These are phyloP conservation scores for Xyliphius kryptos DNA, from an alignment of 2,113 vertebrate genomes.

Conservation along the genomic window DNA sequence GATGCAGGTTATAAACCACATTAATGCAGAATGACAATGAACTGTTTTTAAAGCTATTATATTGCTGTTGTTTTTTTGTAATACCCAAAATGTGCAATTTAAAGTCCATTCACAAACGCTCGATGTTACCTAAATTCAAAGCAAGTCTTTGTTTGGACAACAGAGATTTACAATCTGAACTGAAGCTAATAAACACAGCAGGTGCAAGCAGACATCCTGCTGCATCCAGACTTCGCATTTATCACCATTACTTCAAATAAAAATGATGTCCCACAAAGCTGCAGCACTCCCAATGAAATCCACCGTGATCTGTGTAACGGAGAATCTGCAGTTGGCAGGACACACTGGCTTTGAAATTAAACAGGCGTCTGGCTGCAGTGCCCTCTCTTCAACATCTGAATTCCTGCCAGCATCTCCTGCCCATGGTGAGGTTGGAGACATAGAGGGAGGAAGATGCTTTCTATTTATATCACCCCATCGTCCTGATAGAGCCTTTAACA, in stretches of 20 bases:
- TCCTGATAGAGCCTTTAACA: constrained; percentile 18
- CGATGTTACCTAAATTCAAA: no score
- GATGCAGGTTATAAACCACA: no score
- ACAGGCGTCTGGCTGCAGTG: constrained; percentile 30
- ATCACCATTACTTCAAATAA: constrained; percentile 8
- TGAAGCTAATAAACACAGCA: neutral
- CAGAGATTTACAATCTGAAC: neutral
- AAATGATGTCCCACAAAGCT: constrained; percentile 16
- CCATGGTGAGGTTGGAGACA: constrained; percentile 38
- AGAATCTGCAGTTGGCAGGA: constrained; percentile 48
- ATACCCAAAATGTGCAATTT: no score
- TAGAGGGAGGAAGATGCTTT: constrained; percentile 38
- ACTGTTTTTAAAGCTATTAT: no score
- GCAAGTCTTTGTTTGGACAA: no score
- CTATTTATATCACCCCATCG: constrained; percentile 55
- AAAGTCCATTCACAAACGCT: no score
- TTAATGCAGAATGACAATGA: no score
- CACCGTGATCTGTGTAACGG: constrained; percentile 48
- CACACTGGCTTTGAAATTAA: constrained; percentile 41
- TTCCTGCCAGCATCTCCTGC: constrained; percentile 40
- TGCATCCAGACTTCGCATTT: neutral
- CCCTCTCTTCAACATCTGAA: constrained; percentile 37
- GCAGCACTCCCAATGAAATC: constrained; percentile 38
- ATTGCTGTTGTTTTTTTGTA: no score
- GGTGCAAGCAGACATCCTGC: constrained; percentile 5